phyloP scores from a whole-genome alignment of 1,140 invertebrate species.

The Oreohelix idahoensis region DNA sequence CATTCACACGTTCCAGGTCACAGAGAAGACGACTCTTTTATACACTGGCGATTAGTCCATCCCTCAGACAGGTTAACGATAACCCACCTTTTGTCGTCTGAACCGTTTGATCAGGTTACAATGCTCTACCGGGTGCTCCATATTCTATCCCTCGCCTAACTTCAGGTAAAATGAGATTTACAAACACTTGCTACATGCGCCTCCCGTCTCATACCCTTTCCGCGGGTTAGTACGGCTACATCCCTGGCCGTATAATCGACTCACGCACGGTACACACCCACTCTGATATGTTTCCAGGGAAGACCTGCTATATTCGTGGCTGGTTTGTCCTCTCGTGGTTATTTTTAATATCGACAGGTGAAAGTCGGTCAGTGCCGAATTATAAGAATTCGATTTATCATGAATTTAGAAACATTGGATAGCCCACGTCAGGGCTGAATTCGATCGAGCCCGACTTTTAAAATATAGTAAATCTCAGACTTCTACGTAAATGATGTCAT shows the following conservation, averaged over 20 bases:
- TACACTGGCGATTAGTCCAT: not conserved
- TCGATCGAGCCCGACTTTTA: no score
- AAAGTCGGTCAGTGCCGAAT: no score
- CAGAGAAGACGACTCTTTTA: not conserved
- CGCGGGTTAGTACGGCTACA: not conserved
- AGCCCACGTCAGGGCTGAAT: no score
- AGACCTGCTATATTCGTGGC: not conserved
- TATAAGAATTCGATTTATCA: no score
- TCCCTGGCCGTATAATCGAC: constrained; percentile 2
- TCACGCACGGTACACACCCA: not conserved
- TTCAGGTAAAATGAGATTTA: not conserved
- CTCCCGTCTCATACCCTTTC: not conserved
- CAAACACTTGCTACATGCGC: not conserved
- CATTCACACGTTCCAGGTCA: not conserved
- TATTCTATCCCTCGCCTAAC: not conserved
- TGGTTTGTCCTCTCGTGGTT: no score
- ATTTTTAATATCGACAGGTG: no score
- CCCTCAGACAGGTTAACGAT: not conserved
- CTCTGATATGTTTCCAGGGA: not conserved
- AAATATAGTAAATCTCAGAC: no score
- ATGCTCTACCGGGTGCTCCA: not conserved
- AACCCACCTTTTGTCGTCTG: not conserved
- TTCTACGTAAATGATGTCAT: no score
- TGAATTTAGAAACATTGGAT: no score
- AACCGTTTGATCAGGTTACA: not conserved